These are phyloP conservation scores for Cataglyphis altisquamis DNA, from an alignment of 2,888 invertebrate species.

Conservation along the genomic window DNA sequence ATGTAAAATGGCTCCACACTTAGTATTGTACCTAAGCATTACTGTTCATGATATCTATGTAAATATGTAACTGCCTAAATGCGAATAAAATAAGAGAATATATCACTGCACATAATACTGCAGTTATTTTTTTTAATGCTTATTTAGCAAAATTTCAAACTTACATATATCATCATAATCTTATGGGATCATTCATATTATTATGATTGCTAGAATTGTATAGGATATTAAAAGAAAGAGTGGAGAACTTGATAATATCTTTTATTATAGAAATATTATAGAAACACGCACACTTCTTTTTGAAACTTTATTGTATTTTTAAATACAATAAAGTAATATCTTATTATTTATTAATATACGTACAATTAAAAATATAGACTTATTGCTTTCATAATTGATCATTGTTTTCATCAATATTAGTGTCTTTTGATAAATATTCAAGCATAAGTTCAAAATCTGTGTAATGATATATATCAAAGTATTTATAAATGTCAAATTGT, in stretches of 20 bases:
- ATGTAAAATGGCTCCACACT: conserved; percentile 70
- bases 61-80: conserved; percentile 85
- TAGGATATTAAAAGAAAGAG: not conserved
- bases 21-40: conserved; percentile 75
- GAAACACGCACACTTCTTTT: not conserved
- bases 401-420: not conserved
- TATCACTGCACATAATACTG: conserved; percentile 73
- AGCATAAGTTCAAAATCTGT: not conserved
- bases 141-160: not conserved
- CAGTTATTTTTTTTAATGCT: conserved; percentile 28
- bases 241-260: not conserved
- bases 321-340: not conserved
- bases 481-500: not conserved
- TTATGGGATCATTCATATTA: not conserved
- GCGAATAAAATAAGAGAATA: conserved; percentile 79
- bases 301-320: not conserved
- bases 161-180: not conserved
- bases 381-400: conserved; percentile 67
- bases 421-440: conserved; percentile 22
- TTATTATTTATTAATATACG: not conserved
- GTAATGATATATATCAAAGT: not conserved
- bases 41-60: conserved; percentile 85
- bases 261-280: not conserved
- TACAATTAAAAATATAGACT: conserved; percentile 2
- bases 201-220: not conserved